phyloP scores from a whole-genome alignment of 2,797 vertebrate species.

The Pogonophryne albipinna region DNA sequence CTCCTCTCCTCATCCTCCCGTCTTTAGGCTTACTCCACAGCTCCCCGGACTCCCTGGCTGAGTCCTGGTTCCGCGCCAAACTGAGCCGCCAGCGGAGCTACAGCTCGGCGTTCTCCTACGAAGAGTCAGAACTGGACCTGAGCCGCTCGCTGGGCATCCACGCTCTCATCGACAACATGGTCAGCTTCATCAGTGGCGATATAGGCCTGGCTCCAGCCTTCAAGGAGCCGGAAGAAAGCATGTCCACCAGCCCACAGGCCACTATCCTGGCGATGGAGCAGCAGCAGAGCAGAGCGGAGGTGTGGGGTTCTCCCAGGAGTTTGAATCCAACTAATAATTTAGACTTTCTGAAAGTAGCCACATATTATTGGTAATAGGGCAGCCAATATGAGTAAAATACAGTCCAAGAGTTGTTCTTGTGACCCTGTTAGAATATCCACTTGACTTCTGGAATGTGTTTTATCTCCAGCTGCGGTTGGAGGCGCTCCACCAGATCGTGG shows the following conservation, averaged over 20 bases:
- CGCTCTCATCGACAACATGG: constrained; percentile 94
- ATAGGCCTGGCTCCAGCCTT: constrained; percentile 93
- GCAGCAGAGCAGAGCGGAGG: constrained; percentile 95
- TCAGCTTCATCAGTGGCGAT: constrained; percentile 96
- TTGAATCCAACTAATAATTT: neutral
- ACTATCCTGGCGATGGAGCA: constrained; percentile 95
- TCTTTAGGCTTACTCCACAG: constrained; percentile 78
- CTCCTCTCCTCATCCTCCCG: constrained; percentile 11
- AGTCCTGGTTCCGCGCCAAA: constrained; percentile 93
- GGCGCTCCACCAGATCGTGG: constrained; percentile 97
- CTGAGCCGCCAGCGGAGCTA: constrained; percentile 89
- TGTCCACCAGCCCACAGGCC: constrained; percentile 96
- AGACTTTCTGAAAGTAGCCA: neutral
- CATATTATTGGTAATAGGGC: neutral
- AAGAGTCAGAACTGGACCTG: constrained; percentile 92
- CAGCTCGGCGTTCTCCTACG: constrained; percentile 87
- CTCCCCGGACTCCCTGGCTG: constrained; percentile 86
- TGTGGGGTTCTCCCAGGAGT: constrained; percentile 54
- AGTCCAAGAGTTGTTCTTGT: neutral
- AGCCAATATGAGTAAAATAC: neutral
- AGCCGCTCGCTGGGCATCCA: constrained; percentile 91
- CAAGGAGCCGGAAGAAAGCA: constrained; percentile 95
- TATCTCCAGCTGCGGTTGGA: constrained; percentile 91
- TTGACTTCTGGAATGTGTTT: neutral
- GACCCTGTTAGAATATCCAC: neutral